phyloP scores from a whole-genome alignment of 2,113 vertebrate genomes.

The Sylvia atricapilla region DNA sequence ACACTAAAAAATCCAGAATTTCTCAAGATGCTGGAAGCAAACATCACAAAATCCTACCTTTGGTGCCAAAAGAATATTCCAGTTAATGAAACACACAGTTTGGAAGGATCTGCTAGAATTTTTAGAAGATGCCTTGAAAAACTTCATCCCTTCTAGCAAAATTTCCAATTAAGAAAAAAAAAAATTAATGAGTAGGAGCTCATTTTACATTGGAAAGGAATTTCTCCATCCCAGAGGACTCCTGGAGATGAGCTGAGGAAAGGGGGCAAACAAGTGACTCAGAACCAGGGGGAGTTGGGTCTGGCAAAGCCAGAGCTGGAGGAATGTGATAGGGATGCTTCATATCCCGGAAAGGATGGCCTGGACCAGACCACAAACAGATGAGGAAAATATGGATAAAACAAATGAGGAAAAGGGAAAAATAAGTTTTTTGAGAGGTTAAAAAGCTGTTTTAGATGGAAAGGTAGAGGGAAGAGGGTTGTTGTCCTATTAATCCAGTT shows the following conservation, averaged over 20 bases:
- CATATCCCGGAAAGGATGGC: not conserved
- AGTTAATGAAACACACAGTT: constrained; percentile 47
- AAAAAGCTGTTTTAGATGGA: not conserved
- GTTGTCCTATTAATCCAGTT: not conserved
- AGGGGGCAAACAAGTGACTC: constrained; percentile 14
- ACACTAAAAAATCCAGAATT: constrained; percentile 5
- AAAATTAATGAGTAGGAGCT: not conserved
- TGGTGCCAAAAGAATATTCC: constrained; percentile 34
- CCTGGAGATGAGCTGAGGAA: not conserved
- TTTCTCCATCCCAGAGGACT: not conserved
- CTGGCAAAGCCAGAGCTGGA: not conserved
- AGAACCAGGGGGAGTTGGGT: not conserved
- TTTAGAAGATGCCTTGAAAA: not conserved
- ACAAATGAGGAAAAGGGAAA: not conserved
- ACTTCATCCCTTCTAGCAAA: not conserved
- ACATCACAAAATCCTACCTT: not conserved
- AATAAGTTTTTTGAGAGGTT: not conserved
- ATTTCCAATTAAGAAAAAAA: constrained; percentile 2
- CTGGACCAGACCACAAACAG: not conserved
- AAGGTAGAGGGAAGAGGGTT: not conserved
- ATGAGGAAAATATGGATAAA: not conserved
- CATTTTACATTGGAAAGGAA: not conserved
- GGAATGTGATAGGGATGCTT: not conserved
- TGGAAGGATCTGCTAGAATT: constrained; percentile 44
- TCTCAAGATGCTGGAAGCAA: not conserved